Evolutionary conservation across 1,140 invertebrate species (phyloP), one percentile per base, ranked within the genome.

Genomic region (Gryllus bimaculatus): DNA sequence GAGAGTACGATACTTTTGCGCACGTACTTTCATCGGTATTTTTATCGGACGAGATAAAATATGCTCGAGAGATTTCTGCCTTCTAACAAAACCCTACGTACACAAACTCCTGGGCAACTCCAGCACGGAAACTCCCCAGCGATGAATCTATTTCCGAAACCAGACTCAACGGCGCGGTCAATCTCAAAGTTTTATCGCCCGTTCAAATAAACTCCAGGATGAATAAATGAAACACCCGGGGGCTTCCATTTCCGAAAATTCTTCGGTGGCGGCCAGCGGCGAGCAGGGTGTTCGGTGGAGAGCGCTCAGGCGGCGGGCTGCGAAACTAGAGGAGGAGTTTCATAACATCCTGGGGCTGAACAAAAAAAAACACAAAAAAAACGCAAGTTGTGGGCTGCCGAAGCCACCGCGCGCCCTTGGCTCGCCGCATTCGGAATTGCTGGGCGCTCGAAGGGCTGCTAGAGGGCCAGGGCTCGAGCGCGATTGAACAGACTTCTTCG

Each of bases 241-340:
- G 54, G 54, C 18, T 66, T 66, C 54, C 54, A 66, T 66, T 66
- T 66, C 54, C 54, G 54, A 66, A 66, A 66, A 66, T 66, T 66
- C 54, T 66, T 66, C 10, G 18, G 54, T 18, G 54, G 54, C 54
- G 54, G 54, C 54, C 54, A 66, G 7, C 7, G 54, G 54, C 54
- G 54, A 66, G 18, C 18, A 7, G 54, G 54, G 7, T 66, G 18
- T 66, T 66, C 18, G 54, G 18, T 18, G 10, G 54, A 66, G 7
- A 66, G 54, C 10, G 54, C 54, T 66, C 54, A 3, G 54, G 54
- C 54, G 54, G 54, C 7, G 54, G 54, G 54, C 7, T 18, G 54
- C 54, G 18, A 66, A 66, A 66, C 54, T 66, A 18, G 10, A 39
- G 26, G 26, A 39, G 54, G 54, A 66, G 54, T 66, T 66, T 66